A percentile compares a stretch with the other conserved stretches of the same genome.
These are phyloP conservation scores for Sthenelais limicola DNA, from an alignment of 2,888 invertebrate genomes.

Conservation along the genomic window DNA sequence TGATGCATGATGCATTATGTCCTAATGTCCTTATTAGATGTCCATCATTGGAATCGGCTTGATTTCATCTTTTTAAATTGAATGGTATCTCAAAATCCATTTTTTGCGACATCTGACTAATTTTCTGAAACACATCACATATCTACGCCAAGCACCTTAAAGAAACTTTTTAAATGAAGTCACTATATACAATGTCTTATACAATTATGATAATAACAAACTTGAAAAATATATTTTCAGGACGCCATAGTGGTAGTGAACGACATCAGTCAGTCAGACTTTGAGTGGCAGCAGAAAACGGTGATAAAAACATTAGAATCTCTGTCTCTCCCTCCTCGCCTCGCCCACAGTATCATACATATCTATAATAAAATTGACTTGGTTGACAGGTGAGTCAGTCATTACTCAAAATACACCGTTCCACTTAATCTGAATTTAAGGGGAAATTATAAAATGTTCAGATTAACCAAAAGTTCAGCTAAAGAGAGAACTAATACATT, in stretches of 20 bases:
- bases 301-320: constrained; percentile 79
- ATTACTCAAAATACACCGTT: neutral
- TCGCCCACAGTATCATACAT: constrained; percentile 77
- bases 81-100: too few relatives aligned
- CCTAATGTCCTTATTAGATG: too few relatives aligned
- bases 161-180: neutral
- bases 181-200: neutral
- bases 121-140: too few relatives aligned
- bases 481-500: too few relatives aligned
- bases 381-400: constrained; percentile 16
- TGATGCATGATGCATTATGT: too few relatives aligned
- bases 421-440: too few relatives aligned
- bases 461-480: too few relatives aligned
- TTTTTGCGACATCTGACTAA: too few relatives aligned
- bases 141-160: too few relatives aligned
- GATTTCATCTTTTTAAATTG: too few relatives aligned
- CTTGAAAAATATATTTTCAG: constrained; percentile 75
- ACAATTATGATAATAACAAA: neutral
- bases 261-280: constrained; percentile 84
- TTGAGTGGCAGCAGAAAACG: constrained; percentile 79
- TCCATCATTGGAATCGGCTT: too few relatives aligned
- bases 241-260: constrained; percentile 85
- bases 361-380: constrained; percentile 85
- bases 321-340: constrained; percentile 74
- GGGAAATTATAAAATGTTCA: too few relatives aligned